A percentile compares a stretch with the other conserved stretches of the same genome.
Conservation (phyloP, 2,797 vertebrate genomes). For the Geotrypetes seraphini region DNA sequence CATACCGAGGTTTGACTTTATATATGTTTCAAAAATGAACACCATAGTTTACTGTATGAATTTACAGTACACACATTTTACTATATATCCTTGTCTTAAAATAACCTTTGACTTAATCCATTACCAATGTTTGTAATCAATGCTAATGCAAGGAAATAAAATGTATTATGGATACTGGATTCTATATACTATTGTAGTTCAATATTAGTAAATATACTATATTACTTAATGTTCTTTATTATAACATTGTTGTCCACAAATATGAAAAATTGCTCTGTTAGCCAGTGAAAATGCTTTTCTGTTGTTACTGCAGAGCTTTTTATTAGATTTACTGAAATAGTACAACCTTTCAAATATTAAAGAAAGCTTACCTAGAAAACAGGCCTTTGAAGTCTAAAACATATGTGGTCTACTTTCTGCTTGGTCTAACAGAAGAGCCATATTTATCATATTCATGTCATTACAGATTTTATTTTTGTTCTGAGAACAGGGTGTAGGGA, state of each 20-base stretch:
- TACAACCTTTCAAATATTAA: constrained; percentile 29
- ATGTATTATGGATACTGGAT: neutral
- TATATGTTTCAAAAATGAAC: too few relatives aligned
- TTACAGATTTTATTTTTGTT: constrained; percentile 47
- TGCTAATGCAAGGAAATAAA: too few relatives aligned
- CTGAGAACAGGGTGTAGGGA: constrained; percentile 42
- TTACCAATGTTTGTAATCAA: too few relatives aligned
- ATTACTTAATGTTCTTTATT: constrained; percentile 1
- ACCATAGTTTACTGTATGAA: too few relatives aligned
- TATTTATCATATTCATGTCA: constrained; percentile 43
- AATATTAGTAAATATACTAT: too few relatives aligned
- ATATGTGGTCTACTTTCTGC: constrained; percentile 45
- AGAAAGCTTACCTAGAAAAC: constrained; percentile 31
- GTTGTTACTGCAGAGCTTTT: constrained; percentile 17
- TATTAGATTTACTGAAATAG: constrained; percentile 14
- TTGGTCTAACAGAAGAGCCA: constrained; percentile 34
- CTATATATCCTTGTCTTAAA: neutral
- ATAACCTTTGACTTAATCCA: neutral
- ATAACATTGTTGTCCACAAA: neutral
- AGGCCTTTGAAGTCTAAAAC: constrained; percentile 47
- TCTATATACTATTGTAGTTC: constrained; percentile 2
- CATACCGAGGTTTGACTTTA: too few relatives aligned
- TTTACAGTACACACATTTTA: too few relatives aligned
- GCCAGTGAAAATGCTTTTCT: constrained; percentile 22
- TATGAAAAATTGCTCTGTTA: constrained; percentile 28